A percentile compares a stretch with the other conserved stretches of the same genome.
phyloP scores from a whole-genome alignment of 2,797 vertebrate genomes.

The Nannoperca australis region DNA sequence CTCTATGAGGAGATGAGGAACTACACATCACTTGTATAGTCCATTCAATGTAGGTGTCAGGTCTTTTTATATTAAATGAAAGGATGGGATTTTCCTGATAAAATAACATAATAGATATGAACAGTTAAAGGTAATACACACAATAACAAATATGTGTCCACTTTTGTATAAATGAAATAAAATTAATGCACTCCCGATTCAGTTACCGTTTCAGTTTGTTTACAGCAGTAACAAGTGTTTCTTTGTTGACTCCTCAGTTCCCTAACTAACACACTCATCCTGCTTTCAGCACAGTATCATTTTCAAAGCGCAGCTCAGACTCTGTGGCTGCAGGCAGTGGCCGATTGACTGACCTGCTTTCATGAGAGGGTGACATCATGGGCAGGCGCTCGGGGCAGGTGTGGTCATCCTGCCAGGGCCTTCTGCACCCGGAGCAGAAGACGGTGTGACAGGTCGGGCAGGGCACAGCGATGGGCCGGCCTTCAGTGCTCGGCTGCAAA shows the following conservation, averaged over 20 bases:
- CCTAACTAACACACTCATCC: conserved; percentile 17
- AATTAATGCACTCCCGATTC: neutral
- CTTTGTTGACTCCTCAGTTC: neutral
- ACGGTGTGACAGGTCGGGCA: conserved; percentile 86
- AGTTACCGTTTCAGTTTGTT: neutral
- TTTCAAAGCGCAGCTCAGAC: conserved; percentile 30
- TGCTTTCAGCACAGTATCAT: conserved; percentile 29
- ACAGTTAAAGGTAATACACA: neutral
- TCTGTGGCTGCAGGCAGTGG: conserved; percentile 11
- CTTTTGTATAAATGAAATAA: neutral
- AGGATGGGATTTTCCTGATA: conserved; percentile 2
- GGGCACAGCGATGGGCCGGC: conserved; percentile 82
- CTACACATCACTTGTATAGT: conserved; percentile 18
- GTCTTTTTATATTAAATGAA: neutral
- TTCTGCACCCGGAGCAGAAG: conserved; percentile 94
- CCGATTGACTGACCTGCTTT: conserved; percentile 87
- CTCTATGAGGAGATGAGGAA: neutral
- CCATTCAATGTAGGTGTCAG: conserved; percentile 16
- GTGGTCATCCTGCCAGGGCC: conserved; percentile 85
- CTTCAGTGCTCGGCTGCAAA: conserved; percentile 76
- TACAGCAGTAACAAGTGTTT: conserved; percentile 9
- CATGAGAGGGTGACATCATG: conserved; percentile 68
- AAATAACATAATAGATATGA: neutral
- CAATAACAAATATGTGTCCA: neutral
- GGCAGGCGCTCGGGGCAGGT: conserved; percentile 86